Evolutionary conservation across 2,888 invertebrate genomes (phyloP), one percentile per base, ranked within the genome.

Genomic region (Scelioninae gen. 1): DNA sequence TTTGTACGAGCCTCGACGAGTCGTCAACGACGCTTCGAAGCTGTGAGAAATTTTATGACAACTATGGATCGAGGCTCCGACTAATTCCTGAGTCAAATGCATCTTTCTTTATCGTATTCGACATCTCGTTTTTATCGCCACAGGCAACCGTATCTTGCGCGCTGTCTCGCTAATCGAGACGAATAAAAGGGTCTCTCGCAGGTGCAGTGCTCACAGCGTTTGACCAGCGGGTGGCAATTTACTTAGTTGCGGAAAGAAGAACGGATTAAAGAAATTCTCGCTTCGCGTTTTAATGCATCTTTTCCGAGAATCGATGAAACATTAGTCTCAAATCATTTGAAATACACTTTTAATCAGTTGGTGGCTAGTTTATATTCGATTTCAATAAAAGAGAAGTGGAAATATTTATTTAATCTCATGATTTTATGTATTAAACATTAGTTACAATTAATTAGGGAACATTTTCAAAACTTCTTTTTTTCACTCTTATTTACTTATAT

Each of bases 131-230:
- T 74, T 74, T 63, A 56, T 56, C 45, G 56, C 63, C 23, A 10
- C 23, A 15, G 51, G 66, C 66, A 58, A 66, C 40, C 58, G 49
- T 75, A 75, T 66, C 75, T 75, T 45, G 75, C 47, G 29, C 62
- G 43, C 63, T 49, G 62, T 69, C 69, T 66, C 62, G 83, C 84
- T 78, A 72, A 51, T 68, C 75, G 76, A 80, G 75, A 77, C 60
- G 65, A 85, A 85, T 84, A 82, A 66, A 66, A 83, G n/a, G 84
- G 74, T 83, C 72, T 65, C 84, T 86, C 87, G 89, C 89, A 89
- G 88, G 88, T 90, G 90, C 89, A 89, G 87, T 85, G 89, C 89
- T 88, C 83, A 87, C 87, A 87, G 89, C 89, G 60, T 55, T 66
- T 71, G 43, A 76, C 81, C 87, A 88, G 85, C 86, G 82, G 83